Evolutionary conservation across 92 coral and sea anemone genomes (phyloP).

Genomic region (Epizoanthus scotinus): DNA sequence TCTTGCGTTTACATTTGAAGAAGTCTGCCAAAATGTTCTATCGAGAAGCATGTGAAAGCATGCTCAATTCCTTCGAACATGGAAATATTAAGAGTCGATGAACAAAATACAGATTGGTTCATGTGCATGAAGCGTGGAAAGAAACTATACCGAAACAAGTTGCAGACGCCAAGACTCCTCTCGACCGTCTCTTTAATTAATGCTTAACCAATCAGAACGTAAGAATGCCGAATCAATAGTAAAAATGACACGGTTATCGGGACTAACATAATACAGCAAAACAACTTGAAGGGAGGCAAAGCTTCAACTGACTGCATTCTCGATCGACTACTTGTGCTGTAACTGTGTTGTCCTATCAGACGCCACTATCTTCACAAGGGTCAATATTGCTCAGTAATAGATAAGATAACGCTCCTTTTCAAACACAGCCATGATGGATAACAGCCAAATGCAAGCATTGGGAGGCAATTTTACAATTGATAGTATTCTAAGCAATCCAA

Average conservation of each 20-base stretch:
- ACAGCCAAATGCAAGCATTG: constrained; percentile 31
- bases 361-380: not conserved
- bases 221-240: constrained; percentile 23
- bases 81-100: not conserved
- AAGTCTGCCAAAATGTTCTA: not conserved
- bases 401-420: constrained; percentile 4
- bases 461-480: constrained; percentile 68
- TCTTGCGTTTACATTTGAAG: not conserved
- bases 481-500: constrained; percentile 53
- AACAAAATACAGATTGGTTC: constrained; percentile 31
- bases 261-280: constrained; percentile 28
- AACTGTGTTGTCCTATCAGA: not conserved
- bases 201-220: constrained; percentile 34
- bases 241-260: constrained; percentile 18
- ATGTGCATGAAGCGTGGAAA: constrained; percentile 41
- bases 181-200: constrained; percentile 37
- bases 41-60: not conserved
- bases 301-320: not conserved
- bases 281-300: constrained; percentile 23
- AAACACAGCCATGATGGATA: constrained; percentile 30
- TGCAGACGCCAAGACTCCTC: constrained; percentile 37
- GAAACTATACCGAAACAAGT: constrained; percentile 19
- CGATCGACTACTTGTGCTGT: constrained; percentile 7
- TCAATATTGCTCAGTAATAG: constrained; percentile 10
- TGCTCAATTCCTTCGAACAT: not conserved